Evolutionary conservation across 2,113 vertebrate species (phyloP).

Genomic region (Ailurus styani): DNA sequence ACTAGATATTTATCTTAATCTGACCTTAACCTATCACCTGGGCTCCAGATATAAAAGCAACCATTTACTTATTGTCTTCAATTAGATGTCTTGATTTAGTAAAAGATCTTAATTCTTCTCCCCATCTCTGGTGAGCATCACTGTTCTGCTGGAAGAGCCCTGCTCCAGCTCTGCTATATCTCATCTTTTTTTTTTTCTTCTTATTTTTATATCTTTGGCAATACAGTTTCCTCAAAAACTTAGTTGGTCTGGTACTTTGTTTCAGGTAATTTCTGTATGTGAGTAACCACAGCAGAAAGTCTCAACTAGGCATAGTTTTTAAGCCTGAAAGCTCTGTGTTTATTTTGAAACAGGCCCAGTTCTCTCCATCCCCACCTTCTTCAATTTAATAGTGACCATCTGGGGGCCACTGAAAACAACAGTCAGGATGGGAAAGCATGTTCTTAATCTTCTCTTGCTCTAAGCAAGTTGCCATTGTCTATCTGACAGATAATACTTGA

Average conservation of each 20-base stretch:
- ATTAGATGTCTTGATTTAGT: neutral
- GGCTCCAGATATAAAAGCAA: neutral
- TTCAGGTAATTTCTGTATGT: neutral
- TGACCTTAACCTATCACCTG: neutral
- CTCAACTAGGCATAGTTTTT: neutral
- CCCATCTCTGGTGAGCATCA: neutral
- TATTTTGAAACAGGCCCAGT: neutral
- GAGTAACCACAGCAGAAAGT: neutral
- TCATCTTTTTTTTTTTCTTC: neutral
- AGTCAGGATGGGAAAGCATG: neutral
- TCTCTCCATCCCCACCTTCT: neutral
- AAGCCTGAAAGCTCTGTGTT: neutral
- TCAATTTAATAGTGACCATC: neutral
- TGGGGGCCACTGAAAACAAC: neutral
- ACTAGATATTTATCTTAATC: neutral
- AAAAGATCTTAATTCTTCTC: neutral
- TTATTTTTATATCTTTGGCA: neutral
- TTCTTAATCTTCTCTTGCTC: neutral
- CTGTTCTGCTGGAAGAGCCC: neutral
- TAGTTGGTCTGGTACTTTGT: neutral
- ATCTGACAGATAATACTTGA: neutral
- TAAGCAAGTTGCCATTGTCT: neutral
- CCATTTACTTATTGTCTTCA: neutral
- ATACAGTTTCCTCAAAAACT: neutral
- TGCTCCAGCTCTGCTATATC: neutral